Percentiles rank a stretch among this genome's conserved stretches.
phyloP scores from a whole-genome alignment of 2,888 invertebrate genomes.

The Scaptomyza caliginosa region DNA sequence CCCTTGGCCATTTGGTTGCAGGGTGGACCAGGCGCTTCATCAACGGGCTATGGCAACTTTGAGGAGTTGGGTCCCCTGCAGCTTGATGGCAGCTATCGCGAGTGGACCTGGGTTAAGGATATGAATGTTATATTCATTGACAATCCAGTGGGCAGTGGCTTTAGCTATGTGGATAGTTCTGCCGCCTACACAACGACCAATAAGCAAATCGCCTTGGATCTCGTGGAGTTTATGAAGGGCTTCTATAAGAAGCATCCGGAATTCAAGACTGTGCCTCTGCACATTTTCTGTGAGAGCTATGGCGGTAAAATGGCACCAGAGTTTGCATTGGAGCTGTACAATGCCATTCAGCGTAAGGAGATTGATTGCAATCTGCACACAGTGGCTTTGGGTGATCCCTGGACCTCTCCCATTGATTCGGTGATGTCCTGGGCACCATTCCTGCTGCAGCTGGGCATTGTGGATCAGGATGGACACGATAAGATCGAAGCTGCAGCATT shows the following conservation, averaged over 20 bases:
- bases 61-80: slow-evolving; percentile 92
- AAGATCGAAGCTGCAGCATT: slow-evolving; percentile 86
- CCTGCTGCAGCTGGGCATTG: slow-evolving; percentile 89
- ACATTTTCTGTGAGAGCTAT: slow-evolving; percentile 95
- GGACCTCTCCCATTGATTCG: slow-evolving; percentile 94
- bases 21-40: slow-evolving; percentile 93
- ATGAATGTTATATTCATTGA: slow-evolving; percentile 95
- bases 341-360: slow-evolving; percentile 87
- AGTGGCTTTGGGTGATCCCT: slow-evolving; percentile 93
- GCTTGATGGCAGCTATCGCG: slow-evolving; percentile 87
- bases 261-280: slow-evolving; percentile 90
- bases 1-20: slow-evolving; percentile 95
- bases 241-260: slow-evolving; percentile 89
- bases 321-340: slow-evolving; percentile 86
- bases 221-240: slow-evolving; percentile 88
- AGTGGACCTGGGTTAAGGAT: slow-evolving; percentile 90
- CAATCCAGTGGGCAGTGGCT: slow-evolving; percentile 95
- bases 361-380: slow-evolving; percentile 90
- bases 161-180: slow-evolving; percentile 89
- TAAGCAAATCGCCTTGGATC: slow-evolving; percentile 89
- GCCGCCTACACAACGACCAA: slow-evolving; percentile 86
- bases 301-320: slow-evolving; percentile 97
- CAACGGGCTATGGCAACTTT: slow-evolving; percentile 94
- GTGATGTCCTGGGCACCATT: slow-evolving; percentile 93
- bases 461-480: slow-evolving; percentile 88